A percentile compares a stretch with the other conserved stretches of the same genome.
phyloP scores from a whole-genome alignment of 2,113 vertebrate species.

The Willisornis vidua region DNA sequence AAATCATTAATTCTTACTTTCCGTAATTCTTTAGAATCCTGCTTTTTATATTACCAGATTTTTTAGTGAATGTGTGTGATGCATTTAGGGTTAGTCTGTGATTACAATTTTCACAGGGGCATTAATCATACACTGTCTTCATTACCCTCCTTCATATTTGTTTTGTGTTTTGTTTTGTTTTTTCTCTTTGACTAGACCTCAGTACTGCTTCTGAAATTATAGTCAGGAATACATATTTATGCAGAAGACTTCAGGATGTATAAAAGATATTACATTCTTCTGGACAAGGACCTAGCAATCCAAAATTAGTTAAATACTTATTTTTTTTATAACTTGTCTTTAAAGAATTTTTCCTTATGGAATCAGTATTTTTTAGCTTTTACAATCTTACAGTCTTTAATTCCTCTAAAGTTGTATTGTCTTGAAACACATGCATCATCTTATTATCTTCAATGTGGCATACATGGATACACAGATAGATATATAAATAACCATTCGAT shows the following conservation, averaged over 20 bases:
- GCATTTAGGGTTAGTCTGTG: not conserved
- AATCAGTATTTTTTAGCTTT: not conserved
- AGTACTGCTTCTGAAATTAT: not conserved
- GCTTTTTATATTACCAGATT: not conserved
- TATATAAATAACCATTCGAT: not conserved
- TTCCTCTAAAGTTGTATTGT: not conserved
- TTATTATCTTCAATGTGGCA: not conserved
- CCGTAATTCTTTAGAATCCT: not conserved
- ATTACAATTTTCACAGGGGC: not conserved
- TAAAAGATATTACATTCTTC: not conserved
- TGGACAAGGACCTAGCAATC: not conserved
- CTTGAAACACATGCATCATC: not conserved
- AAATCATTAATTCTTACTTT: not conserved
- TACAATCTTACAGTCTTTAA: not conserved
- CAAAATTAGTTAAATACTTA: not conserved
- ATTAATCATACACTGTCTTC: not conserved
- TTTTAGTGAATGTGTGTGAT: not conserved
- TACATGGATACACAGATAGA: not conserved
- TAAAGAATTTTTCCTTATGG: not conserved
- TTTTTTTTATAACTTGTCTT: not conserved
- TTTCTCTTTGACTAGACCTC: not conserved
- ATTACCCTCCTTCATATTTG: not conserved
- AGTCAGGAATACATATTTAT: not conserved
- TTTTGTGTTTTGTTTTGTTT: not conserved
- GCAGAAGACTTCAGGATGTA: not conserved